Base-by-base conservation (phyloP, 2,797 vertebrate species). In the Anas flavirostris region DNA sequence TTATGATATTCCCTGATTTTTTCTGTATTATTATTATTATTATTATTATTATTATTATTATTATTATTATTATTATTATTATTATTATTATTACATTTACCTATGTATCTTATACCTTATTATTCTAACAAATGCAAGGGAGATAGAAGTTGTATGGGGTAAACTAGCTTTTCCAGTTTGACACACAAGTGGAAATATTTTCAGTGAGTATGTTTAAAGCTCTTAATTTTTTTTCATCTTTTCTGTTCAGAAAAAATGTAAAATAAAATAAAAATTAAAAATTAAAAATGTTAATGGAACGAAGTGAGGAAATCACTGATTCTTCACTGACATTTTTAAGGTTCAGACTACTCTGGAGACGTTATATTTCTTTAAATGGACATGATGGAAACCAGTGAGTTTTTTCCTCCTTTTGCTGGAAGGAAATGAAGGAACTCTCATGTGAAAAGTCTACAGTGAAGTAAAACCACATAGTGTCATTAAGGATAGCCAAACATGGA, bases 261-360 rank as follows among this genome's bases (percentile, higher is more conserved):
- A 48, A 46, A 46, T 46, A 46, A 48, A 48, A 48, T 23, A 23
- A 46, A 48, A 22, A 48, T 23, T 46, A 46, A 48, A 23, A 48
- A 48, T 23, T 12, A 13, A 25, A 48, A 48, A 2, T 56, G 25
- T 31, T 90, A 78, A 66, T 56, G 46, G 60, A 93, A 72, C 2
- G 2, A 76, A 75, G 29, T 5, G 19, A 68, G 15, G 15, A 91
- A 90, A 91, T 91, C 26, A 83, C 43, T 92, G 78, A 55, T 80
- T 59, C 55, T 94, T 96, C 60, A 50, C 82, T 86, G 76, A 76
- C 73, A 74, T 89, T 93, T 94, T 73, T 60, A 93, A 92, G 94
- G 85, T 83, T 93, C 75, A 87, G 28, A 55, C 23, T 29, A 75
- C 28, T 85, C 86, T 66, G 58, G 64, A 93, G 81, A 95, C 17